Conservation (phyloP, 1,140 invertebrate species). For the Trichonephila clavipes region DNA sequence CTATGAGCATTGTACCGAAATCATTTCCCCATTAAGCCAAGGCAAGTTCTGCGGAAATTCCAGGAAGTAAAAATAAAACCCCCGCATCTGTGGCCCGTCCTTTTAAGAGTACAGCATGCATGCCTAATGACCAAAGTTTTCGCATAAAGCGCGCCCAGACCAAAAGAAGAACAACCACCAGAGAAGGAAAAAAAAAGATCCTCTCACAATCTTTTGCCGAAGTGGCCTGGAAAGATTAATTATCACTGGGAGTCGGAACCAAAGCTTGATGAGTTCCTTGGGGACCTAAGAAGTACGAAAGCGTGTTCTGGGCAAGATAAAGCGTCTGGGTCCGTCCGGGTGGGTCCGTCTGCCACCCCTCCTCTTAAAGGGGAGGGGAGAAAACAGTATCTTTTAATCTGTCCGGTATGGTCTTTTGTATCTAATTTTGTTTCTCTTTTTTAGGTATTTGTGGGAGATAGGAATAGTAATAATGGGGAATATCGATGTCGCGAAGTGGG, state of each 20-base stretch:
- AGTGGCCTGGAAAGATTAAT: slow-evolving; percentile 56
- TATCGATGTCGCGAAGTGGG: neutral
- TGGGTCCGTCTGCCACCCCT: neutral
- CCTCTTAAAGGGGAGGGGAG: neutral
- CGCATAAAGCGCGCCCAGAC: slow-evolving; percentile 41
- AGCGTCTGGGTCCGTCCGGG: slow-evolving; percentile 12
- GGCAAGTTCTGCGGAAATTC: slow-evolving; percentile 1
- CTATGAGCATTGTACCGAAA: slow-evolving; percentile 22
- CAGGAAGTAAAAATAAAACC: neutral
- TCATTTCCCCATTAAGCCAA: slow-evolving; percentile 14
- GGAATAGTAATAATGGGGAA: slow-evolving; percentile 9
- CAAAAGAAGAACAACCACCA: slow-evolving; percentile 10
- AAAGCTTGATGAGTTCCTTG: slow-evolving; percentile 58
- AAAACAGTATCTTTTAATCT: slow-evolving; percentile 28
- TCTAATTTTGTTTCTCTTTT: neutral
- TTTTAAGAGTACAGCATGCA: slow-evolving; percentile 32
- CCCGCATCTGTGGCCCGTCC: slow-evolving; percentile 35
- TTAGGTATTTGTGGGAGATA: neutral
- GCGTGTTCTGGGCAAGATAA: slow-evolving; percentile 66
- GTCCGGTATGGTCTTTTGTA: slow-evolving; percentile 40
- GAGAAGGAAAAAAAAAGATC: slow-evolving; percentile 14
- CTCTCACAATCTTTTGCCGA: slow-evolving; percentile 40
- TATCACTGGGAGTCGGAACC: slow-evolving; percentile 55
- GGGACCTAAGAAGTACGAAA: slow-evolving; percentile 53
- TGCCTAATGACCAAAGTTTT: slow-evolving; percentile 64